phyloP scores from a whole-genome alignment of 2,113 vertebrate species.

The Rostratula benghalensis region DNA sequence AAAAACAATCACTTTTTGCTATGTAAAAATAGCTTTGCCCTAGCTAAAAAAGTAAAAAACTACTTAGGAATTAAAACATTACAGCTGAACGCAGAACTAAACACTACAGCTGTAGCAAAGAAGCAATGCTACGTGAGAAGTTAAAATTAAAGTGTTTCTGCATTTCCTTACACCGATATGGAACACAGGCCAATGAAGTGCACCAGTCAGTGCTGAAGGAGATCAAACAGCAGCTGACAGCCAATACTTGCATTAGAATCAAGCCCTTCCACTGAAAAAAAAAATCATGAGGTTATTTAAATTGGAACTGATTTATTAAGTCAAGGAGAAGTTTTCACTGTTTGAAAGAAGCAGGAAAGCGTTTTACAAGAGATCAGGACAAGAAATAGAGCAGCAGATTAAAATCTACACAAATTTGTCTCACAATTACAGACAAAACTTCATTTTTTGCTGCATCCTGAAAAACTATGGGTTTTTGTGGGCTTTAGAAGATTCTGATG shows the following conservation, averaged over 20 bases:
- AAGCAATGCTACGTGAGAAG: not conserved
- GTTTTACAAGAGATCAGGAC: not conserved
- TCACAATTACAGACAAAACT: not conserved
- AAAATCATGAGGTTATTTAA: not conserved
- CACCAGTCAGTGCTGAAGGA: not conserved
- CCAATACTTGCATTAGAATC: not conserved
- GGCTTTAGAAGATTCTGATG: not conserved
- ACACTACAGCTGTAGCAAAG: not conserved
- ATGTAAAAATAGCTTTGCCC: not conserved
- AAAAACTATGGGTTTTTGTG: not conserved
- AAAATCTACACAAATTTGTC: not conserved
- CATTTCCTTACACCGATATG: not conserved
- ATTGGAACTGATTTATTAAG: not conserved
- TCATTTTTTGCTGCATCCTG: not conserved
- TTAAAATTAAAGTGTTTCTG: not conserved
- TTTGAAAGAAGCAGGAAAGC: not conserved
- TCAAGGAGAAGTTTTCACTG: not conserved
- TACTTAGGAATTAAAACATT: not conserved
- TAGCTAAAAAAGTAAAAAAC: not conserved
- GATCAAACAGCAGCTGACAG: not conserved
- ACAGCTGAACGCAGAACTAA: not conserved
- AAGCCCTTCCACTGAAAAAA: not conserved
- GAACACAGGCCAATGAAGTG: not conserved
- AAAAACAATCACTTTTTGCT: not conserved
- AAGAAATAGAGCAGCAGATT: not conserved